Evolutionary conservation across 1,140 invertebrate species (phyloP), one percentile per base, ranked within the genome.

Genomic region (Camponotus pennsylvanicus): DNA sequence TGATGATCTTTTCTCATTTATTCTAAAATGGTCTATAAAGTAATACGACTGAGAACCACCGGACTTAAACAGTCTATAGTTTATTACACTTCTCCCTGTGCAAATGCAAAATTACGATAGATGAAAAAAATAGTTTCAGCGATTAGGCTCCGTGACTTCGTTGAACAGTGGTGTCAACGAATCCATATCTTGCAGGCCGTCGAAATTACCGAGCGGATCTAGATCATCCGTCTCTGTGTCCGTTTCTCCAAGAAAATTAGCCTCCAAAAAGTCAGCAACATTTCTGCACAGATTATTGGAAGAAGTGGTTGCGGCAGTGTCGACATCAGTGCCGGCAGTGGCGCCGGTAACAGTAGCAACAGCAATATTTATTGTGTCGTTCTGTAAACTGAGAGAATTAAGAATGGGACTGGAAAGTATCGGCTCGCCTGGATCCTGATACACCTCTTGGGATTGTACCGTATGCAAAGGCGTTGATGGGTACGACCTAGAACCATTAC

Each of bases 331-430:
- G 45, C 37, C 21, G 11, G 4, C 37, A 3, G 49, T 37, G 2
- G 15, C 13, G 4, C 52, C n/a, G 2, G 77, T 69, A 8, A 92
- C 34, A 87, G 90, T 52, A 2, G 32, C 34, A 13, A 66, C 27
- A 21, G 76, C n/a, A 11, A 91, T 82, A n/a, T 88, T 92, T 0
- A 87, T 86, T 0, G 85, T 79, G 32, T 93, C 93, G 18, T 86
- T 87, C 18, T 93, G 90, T 2, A 94, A 89, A 86, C 94, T 94
- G 13, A 95, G 84, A 55, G 95, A 94, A 86, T 94, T 95, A 3
- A 95, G 66, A 0, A 93, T 94, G 0, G 94, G 94, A 88, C 92
- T 95, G n/a, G 94, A 95, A 0, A 95, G 84, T 92, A 95, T 95
- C 1, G 94, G 94, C 59, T 95, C 94, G 66, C 94, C 94, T 34